Evolutionary conservation across 2,113 vertebrate species (phyloP), one percentile per base, ranked within the genome.

Genomic region (Chaetodon auriga): DNA sequence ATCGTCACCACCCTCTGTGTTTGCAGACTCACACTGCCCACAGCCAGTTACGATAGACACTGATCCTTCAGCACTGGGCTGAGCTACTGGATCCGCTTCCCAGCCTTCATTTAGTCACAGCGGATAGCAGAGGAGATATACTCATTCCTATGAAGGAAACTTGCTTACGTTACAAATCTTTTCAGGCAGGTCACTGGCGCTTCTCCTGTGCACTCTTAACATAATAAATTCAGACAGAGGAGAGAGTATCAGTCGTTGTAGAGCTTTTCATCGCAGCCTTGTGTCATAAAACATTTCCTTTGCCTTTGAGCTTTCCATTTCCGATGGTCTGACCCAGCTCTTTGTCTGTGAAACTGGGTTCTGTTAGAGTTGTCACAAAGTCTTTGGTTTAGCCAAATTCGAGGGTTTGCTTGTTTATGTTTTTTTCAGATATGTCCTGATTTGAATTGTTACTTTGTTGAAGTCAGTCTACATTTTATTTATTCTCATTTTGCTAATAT

Each of bases 21-120:
- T 84, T 76, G 64, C 14, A 62, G 79, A 81, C 69, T 75, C 69
- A 30, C 72, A 25, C 76, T 76, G 87, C 80, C 83, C 88, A 74
- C 60, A 85, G 90, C 81, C 82, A 23, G 77, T 82, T 74, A 76
- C 54, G 73, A 76, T 87, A 73, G 80, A 72, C 89, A 30, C 18
- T 75, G 80, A 85, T 83, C 68, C 62, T 71, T 68, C 38, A 13
- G 71, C 51, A 45, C 49, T 9, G 30, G 55, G 41, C 66, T 84
- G 82, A 79, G 73, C 69, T 77, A 3, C 51, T 41, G 11, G 6
- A 57, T 68, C 78, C 38, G 2, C 55, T 61, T 1, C 18, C 19
- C 60, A 51, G 72, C 46, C 74, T 64, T 69, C 66, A 68, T 85
- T 84, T 69, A 75, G 74, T 75, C 75, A 43, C 78, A 66, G 63